phyloP scores from a whole-genome alignment of 2,888 invertebrate species.

The Amiota minor region DNA sequence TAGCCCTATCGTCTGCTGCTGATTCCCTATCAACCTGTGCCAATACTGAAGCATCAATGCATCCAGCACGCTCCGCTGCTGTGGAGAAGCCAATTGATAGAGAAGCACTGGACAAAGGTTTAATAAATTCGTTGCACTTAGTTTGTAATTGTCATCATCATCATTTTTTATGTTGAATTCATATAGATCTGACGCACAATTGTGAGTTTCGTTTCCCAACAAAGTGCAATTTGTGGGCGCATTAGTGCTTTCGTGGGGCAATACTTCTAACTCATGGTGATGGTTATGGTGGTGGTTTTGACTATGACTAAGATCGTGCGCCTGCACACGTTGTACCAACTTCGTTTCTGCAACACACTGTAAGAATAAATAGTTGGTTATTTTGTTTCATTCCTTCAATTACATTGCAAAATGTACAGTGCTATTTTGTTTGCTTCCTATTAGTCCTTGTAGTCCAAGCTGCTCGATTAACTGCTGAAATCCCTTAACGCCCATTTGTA shows the following conservation, averaged over 20 bases:
- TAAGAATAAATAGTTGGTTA: neutral
- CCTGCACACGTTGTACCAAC: constrained; percentile 62
- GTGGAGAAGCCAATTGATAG: constrained; percentile 78
- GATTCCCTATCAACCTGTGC: constrained; percentile 54
- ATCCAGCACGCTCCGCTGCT: constrained; percentile 76
- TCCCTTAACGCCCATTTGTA: constrained; percentile 77
- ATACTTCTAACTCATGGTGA: constrained; percentile 20
- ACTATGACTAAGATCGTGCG: constrained; percentile 53
- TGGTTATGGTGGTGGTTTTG: constrained; percentile 40
- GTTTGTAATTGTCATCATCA: constrained; percentile 46
- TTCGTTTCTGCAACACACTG: constrained; percentile 61
- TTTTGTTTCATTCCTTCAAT: too few relatives aligned
- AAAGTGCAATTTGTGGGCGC: constrained; percentile 26
- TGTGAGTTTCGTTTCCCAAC: neutral
- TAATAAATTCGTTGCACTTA: constrained; percentile 64
- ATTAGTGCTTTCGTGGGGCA: constrained; percentile 30
- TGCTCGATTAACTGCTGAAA: constrained; percentile 80
- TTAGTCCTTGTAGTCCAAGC: constrained; percentile 76
- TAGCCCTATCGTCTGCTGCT: constrained; percentile 23
- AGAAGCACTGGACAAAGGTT: constrained; percentile 80
- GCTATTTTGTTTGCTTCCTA: constrained; percentile 56
- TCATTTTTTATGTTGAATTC: constrained; percentile 29
- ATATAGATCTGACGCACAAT: neutral
- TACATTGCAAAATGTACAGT: constrained; percentile 54
- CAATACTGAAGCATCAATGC: constrained; percentile 74